phyloP scores from a whole-genome alignment of 2,888 invertebrate species.

The Caenorhabditis panamensis region DNA sequence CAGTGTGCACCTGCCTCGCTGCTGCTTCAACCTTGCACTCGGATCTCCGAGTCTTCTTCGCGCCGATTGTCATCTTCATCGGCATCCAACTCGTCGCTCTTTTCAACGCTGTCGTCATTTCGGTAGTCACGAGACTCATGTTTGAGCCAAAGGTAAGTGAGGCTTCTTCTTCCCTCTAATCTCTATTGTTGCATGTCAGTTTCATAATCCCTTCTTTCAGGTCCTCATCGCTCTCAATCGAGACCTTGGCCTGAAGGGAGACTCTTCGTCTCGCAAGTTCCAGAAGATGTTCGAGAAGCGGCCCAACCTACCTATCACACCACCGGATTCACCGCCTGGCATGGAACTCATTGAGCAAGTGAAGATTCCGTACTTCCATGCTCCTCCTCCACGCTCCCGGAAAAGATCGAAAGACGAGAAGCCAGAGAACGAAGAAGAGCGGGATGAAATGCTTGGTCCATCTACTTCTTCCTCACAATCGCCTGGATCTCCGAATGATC shows the following conservation, averaged over 20 bases:
- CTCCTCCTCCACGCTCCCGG: not conserved
- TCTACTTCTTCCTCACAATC: too few relatives aligned
- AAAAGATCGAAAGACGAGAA: too few relatives aligned
- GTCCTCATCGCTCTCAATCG: not conserved
- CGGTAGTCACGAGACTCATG: constrained; percentile 17
- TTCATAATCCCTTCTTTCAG: constrained; percentile 31
- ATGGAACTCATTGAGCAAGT: too few relatives aligned
- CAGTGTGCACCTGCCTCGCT: constrained; percentile 1
- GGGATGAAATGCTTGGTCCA: too few relatives aligned
- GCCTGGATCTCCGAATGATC: too few relatives aligned
- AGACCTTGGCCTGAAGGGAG: not conserved
- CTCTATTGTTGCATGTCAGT: not conserved
- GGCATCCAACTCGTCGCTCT: constrained; percentile 18
- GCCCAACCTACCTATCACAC: not conserved
- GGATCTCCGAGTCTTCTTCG: constrained; percentile 1
- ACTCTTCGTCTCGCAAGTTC: not conserved
- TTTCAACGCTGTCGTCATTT: constrained; percentile 19
- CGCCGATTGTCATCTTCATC: constrained; percentile 36
- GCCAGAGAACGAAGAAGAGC: too few relatives aligned
- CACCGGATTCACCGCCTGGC: too few relatives aligned
- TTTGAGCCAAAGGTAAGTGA: constrained; percentile 40
- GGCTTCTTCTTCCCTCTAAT: not conserved
- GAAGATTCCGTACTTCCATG: too few relatives aligned
- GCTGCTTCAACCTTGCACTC: not conserved
- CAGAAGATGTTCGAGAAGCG: not conserved